A percentile compares a stretch with the other conserved stretches of the same genome.
phyloP scores from a whole-genome alignment of 1,140 invertebrate genomes.

The Chironomus tepperi region DNA sequence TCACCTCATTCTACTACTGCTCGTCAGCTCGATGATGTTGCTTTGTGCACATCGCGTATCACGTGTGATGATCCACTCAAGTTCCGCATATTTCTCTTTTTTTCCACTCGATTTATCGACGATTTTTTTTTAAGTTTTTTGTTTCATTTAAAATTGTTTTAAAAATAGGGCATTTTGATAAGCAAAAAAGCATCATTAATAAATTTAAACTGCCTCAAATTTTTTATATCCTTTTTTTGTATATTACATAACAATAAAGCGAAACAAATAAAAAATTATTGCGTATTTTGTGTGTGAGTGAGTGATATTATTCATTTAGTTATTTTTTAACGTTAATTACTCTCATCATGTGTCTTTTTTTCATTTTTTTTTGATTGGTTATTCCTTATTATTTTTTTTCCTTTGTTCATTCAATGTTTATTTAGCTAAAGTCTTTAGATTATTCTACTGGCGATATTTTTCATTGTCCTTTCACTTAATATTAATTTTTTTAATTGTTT shows the following conservation, averaged over 20 bases:
- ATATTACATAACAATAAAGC: conserved; percentile 21
- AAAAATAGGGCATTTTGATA: conserved; percentile 21
- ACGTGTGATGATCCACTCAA: conserved; percentile 18
- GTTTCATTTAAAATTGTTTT: conserved; percentile 17
- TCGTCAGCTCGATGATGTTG: not conserved
- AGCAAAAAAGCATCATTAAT: conserved; percentile 23
- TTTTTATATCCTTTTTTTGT: not conserved
- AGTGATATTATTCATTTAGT: conserved; percentile 21
- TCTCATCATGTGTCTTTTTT: not conserved
- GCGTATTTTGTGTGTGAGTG: conserved; percentile 23
- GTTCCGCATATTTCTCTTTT: not conserved
- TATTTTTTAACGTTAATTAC: conserved; percentile 16
- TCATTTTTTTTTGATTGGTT: conserved; percentile 18
- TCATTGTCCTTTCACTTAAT: not conserved
- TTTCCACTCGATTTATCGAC: not conserved
- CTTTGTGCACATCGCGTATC: not conserved
- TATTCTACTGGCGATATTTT: conserved; percentile 22
- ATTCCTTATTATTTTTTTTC: conserved; percentile 11
- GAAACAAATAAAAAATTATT: conserved; percentile 24
- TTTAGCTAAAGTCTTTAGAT: conserved; percentile 19
- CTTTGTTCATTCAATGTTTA: not conserved
- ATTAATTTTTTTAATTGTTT: conserved; percentile 1
- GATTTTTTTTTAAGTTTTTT: not conserved
- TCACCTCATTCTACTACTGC: not conserved
- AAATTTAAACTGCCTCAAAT: conserved; percentile 20